These are phyloP conservation scores for Chymomyza procnemis DNA, from an alignment of 2,888 invertebrate species.

Conservation along the genomic window DNA sequence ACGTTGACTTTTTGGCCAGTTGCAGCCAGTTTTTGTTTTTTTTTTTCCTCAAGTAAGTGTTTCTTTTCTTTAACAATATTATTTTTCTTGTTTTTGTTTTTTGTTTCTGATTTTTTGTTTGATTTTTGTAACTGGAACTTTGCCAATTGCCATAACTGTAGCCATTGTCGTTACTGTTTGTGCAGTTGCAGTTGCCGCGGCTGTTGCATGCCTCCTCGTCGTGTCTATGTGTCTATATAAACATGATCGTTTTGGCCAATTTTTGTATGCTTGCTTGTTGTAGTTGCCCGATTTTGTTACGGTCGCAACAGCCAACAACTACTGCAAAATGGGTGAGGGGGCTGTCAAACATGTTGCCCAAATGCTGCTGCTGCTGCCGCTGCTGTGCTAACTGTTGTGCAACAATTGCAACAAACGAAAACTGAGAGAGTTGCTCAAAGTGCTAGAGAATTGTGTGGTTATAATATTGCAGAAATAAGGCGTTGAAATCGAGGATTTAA, in stretches of 20 bases:
- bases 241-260: slow-evolving; percentile 70
- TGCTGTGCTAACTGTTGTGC: slow-evolving; percentile 46
- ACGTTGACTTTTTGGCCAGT: slow-evolving; percentile 54
- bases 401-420: slow-evolving; percentile 44
- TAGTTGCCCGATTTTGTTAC: neutral
- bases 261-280: slow-evolving; percentile 40
- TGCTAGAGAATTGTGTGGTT: slow-evolving; percentile 32
- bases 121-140: slow-evolving; percentile 66
- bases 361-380: slow-evolving; percentile 31
- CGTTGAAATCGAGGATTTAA: neutral
- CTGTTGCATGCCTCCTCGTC: slow-evolving; percentile 8
- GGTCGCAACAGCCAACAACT: slow-evolving; percentile 31
- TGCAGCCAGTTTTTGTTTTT: slow-evolving; percentile 27
- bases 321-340: slow-evolving; percentile 33
- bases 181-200: slow-evolving; percentile 19
- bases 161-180: slow-evolving; percentile 35
- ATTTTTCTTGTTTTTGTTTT: neutral
- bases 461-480: neutral
- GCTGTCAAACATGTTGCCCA: slow-evolving; percentile 52
- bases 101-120: slow-evolving; percentile 51
- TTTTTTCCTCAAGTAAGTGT: no score
- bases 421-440: neutral
- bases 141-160: slow-evolving; percentile 63
- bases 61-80: neutral
- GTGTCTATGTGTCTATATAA: slow-evolving; percentile 55